These are phyloP conservation scores for Opisthograptis luteolata DNA, from an alignment of 2,888 invertebrate genomes.

Conservation along the genomic window DNA sequence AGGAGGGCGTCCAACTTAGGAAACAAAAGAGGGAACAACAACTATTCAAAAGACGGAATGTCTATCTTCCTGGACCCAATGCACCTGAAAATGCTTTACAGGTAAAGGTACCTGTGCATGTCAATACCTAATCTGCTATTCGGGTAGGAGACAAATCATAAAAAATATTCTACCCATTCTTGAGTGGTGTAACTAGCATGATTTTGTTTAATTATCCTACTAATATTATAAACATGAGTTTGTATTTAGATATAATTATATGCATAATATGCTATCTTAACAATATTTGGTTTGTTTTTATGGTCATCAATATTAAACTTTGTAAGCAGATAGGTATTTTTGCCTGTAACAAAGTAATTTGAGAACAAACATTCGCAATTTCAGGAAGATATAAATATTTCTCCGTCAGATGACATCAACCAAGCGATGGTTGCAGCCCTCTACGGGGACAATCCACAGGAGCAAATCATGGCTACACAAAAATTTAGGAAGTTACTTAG, in stretches of 20 bases:
- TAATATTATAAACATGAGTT: no score
- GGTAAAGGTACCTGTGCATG: conserved; percentile 51
- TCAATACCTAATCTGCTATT: no score
- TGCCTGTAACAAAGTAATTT: no score
- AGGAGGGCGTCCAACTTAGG: conserved; percentile 97
- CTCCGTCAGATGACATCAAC: conserved; percentile 85
- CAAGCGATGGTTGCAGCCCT: conserved; percentile 94
- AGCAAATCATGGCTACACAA: conserved; percentile 94
- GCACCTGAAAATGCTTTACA: conserved; percentile 67
- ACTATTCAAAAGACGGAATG: conserved; percentile 96
- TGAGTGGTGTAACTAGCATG: no score
- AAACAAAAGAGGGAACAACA: conserved; percentile 98
- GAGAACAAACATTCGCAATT: conserved; percentile 32
- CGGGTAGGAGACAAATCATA: no score
- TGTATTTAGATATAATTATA: no score
- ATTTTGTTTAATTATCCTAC: no score
- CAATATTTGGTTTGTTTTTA: not conserved
- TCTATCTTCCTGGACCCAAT: conserved; percentile 77
- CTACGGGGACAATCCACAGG: conserved; percentile 89
- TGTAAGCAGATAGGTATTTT: no score
- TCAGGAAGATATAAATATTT: conserved; percentile 78
- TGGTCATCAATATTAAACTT: no score
- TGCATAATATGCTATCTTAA: no score
- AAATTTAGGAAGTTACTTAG: conserved; percentile 97
- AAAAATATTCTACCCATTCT: no score